phyloP scores from a whole-genome alignment of 2,888 invertebrate genomes.

The Mycogona germanica region DNA sequence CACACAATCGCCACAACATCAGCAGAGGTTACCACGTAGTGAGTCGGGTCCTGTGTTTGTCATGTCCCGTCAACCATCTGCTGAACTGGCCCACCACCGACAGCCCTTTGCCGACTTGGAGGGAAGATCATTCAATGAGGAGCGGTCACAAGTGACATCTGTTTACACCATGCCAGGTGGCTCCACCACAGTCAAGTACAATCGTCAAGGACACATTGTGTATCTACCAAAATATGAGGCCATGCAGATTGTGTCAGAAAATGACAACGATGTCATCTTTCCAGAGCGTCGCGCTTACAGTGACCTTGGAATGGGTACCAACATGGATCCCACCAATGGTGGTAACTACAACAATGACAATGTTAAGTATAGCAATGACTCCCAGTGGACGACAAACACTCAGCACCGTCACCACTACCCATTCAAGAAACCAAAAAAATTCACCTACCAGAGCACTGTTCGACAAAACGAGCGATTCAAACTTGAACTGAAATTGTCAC shows the following conservation, averaged over 20 bases:
- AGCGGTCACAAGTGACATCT: conserved; percentile 12
- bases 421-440: conserved; percentile 43
- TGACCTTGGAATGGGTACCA: conserved; percentile 10
- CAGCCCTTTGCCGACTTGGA: conserved; percentile 14
- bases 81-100: background rate
- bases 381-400: too few relatives aligned
- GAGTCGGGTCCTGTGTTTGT: conserved; percentile 13
- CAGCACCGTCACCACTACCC: background rate
- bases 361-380: background rate
- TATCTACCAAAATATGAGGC: conserved; percentile 50
- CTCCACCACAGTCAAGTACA: conserved; percentile 33
- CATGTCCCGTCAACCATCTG: background rate
- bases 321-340: background rate
- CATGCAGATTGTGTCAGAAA: conserved; percentile 20
- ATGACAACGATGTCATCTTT: background rate
- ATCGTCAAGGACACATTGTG: conserved; percentile 48
- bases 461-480: conserved; percentile 62
- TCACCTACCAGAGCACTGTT: conserved; percentile 73
- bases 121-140: conserved; percentile 6
- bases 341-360: background rate
- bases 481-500: conserved; percentile 59
- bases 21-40: conserved; percentile 7
- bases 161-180: conserved; percentile 25
- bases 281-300: conserved; percentile 10
- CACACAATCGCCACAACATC: background rate